A percentile compares a stretch with the other conserved stretches of the same genome.
These are phyloP conservation scores for Micromys minutus DNA, from an alignment of 2,113 vertebrate genomes.

Conservation along the genomic window DNA sequence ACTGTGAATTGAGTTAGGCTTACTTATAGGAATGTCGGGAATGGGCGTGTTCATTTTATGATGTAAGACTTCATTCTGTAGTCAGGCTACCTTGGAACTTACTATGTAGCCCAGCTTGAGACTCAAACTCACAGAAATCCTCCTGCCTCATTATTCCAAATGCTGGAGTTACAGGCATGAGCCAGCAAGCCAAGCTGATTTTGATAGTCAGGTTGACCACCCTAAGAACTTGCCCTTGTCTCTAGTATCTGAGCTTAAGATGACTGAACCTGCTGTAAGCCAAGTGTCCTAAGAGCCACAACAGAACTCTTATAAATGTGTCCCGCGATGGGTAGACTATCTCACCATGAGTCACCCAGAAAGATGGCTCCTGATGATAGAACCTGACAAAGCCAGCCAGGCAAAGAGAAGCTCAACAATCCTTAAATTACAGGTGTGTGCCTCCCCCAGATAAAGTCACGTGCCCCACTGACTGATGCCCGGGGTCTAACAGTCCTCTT, in stretches of 20 bases:
- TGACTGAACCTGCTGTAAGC: neutral
- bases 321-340: neutral
- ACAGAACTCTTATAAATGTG: slow-evolving; percentile 18
- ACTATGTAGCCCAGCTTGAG: neutral
- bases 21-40: neutral
- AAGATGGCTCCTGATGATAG: neutral
- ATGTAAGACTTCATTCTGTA: neutral
- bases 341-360: slow-evolving; percentile 33
- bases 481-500: neutral
- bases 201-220: neutral
- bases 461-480: neutral
- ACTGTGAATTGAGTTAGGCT: neutral
- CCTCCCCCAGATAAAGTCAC: neutral
- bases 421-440: neutral
- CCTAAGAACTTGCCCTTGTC: neutral
- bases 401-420: neutral
- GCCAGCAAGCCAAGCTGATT: neutral
- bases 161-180: neutral
- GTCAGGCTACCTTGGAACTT: neutral
- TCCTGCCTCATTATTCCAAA: neutral
- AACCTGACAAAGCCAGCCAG: slow-evolving; percentile 18
- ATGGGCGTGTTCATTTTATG: neutral
- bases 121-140: neutral
- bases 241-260: neutral
- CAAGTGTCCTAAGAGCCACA: neutral